These are phyloP conservation scores for Syrrhaptes paradoxus DNA, from an alignment of 2,113 vertebrate species.

Conservation along the genomic window DNA sequence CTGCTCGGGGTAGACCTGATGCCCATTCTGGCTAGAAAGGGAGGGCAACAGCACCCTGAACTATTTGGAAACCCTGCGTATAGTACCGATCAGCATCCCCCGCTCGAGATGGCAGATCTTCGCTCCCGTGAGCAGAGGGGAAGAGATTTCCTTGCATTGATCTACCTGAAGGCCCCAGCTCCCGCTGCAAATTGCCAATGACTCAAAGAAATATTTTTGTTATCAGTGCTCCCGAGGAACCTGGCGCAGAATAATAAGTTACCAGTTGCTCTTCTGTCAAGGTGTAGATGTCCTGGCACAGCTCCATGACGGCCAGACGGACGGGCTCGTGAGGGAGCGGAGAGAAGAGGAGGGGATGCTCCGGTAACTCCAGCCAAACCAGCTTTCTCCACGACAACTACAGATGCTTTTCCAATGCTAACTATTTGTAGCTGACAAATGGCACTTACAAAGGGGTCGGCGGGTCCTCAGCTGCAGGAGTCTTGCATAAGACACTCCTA, in stretches of 20 bases:
- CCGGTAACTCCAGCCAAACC: neutral
- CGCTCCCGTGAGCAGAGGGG: neutral
- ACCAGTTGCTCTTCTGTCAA: neutral
- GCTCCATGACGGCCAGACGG: neutral
- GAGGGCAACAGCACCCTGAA: neutral
- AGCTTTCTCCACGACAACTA: neutral
- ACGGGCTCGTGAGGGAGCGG: neutral
- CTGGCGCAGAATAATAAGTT: neutral
- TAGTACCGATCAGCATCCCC: neutral
- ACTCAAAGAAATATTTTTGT: neutral
- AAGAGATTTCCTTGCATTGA: slow-evolving; percentile 5
- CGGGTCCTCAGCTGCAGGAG: neutral
- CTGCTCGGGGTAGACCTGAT: neutral
- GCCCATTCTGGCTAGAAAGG: neutral
- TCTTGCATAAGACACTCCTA: neutral
- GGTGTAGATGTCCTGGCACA: neutral
- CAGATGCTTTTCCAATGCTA: neutral
- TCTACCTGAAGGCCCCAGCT: neutral
- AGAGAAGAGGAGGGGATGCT: neutral
- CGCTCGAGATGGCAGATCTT: neutral
- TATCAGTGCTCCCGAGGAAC: neutral
- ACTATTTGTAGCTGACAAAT: neutral
- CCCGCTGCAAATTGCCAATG: neutral
- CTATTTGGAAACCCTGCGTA: neutral
- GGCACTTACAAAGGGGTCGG: neutral